A percentile compares a stretch with the other conserved stretches of the same genome.
phyloP scores from a whole-genome alignment of 2,888 invertebrate genomes.

The Ennomos fuscantarius region DNA sequence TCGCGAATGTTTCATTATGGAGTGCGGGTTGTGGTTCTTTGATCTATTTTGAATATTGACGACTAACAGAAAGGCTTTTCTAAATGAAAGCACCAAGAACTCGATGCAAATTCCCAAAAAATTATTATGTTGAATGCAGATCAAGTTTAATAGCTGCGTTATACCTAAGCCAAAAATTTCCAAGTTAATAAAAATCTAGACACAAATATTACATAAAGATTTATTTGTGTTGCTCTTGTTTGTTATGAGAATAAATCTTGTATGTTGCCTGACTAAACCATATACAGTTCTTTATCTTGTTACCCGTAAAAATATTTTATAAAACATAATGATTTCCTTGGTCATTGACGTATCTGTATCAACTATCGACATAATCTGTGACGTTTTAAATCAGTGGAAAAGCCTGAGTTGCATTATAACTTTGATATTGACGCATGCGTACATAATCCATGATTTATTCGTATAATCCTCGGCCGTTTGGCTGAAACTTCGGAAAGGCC shows the following conservation, averaged over 20 bases:
- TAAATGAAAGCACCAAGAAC: too few relatives aligned
- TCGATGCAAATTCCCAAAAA: too few relatives aligned
- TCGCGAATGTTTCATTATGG: conserved; percentile 16
- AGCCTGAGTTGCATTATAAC: conserved; percentile 59
- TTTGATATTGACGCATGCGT: conserved; percentile 52
- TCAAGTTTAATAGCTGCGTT: too few relatives aligned
- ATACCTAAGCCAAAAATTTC: too few relatives aligned
- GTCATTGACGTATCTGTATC: conserved; percentile 7
- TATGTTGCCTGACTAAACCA: too few relatives aligned
- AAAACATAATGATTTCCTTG: too few relatives aligned
- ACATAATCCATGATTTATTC: conserved; percentile 50
- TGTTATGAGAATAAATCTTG: too few relatives aligned
- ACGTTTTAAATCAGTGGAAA: conserved; percentile 48
- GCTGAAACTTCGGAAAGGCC: conserved; percentile 21
- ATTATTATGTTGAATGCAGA: too few relatives aligned
- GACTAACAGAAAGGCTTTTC: too few relatives aligned
- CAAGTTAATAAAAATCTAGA: not conserved
- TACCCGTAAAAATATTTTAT: too few relatives aligned
- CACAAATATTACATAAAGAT: not conserved
- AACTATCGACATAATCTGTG: conserved; percentile 38
- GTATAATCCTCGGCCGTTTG: conserved; percentile 41
- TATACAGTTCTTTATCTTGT: too few relatives aligned
- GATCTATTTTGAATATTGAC: conserved; percentile 1
- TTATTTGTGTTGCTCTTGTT: not conserved
- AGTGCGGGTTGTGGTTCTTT: conserved; percentile 9